Evolutionary conservation across 2,888 invertebrate genomes (phyloP).

Genomic region (Drosophila buzzatii): DNA sequence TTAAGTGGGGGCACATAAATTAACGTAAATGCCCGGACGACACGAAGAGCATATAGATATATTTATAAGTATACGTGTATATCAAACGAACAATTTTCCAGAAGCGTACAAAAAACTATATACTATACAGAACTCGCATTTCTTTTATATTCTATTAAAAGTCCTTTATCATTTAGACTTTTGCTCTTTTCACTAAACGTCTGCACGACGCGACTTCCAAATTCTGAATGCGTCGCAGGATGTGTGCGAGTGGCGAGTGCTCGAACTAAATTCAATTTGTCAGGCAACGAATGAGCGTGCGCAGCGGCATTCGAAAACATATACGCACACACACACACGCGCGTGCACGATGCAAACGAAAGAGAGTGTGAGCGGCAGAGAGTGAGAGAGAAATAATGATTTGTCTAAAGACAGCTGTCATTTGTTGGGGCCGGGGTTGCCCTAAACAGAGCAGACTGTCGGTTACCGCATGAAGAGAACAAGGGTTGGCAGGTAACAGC

Average conservation of each 20-base stretch:
- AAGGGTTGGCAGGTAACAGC: constrained; percentile 45
- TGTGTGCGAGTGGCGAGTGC: constrained; percentile 16
- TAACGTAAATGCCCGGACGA: constrained; percentile 52
- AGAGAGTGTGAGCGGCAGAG: constrained; percentile 4
- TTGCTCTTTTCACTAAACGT: constrained; percentile 47
- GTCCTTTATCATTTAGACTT: neutral
- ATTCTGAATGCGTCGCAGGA: constrained; percentile 60
- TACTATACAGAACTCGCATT: neutral
- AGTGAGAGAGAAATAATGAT: neutral
- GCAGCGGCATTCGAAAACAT: constrained; percentile 54
- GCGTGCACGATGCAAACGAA: constrained; percentile 7
- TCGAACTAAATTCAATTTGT: constrained; percentile 15
- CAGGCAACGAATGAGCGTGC: constrained; percentile 62
- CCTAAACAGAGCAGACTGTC: constrained; percentile 4
- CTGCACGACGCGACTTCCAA: constrained; percentile 64
- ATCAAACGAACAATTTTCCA: neutral
- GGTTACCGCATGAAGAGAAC: neutral
- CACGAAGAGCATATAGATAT: constrained; percentile 29
- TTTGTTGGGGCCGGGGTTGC: constrained; percentile 44
- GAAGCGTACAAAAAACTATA: neutral
- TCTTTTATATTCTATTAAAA: neutral
- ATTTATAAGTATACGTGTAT: neutral
- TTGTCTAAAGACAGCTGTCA: constrained; percentile 50
- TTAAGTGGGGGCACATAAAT: constrained; percentile 68
- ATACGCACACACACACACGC: neutral